Conservation (phyloP, 2,113 vertebrate species). For the Bambusicola thoracicus region DNA sequence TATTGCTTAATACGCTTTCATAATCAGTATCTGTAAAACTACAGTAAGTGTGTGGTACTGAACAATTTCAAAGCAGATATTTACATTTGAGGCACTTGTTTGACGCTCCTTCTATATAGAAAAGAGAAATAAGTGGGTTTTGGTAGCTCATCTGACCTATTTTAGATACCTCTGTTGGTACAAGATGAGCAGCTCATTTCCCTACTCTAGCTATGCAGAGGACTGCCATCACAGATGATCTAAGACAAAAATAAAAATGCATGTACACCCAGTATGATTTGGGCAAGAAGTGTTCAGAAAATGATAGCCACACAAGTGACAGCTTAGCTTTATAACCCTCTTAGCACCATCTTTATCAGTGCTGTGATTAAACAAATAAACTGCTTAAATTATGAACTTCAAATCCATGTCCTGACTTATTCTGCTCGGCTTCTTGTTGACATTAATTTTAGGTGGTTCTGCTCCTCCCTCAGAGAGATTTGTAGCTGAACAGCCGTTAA, state of each 20-base stretch:
- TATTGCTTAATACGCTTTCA: background rate
- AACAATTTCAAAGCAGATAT: background rate
- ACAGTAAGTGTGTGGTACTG: background rate
- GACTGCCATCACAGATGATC: background rate
- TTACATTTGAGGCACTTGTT: background rate
- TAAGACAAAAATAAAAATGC: background rate
- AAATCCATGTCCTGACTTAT: background rate
- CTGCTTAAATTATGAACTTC: background rate
- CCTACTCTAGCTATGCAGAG: background rate
- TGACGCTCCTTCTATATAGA: background rate
- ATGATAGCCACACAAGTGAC: fast-evolving
- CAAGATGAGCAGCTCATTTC: background rate
- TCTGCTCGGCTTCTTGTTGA: background rate
- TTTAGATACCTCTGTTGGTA: background rate
- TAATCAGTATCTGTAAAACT: background rate
- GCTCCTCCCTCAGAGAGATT: background rate
- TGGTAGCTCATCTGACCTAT: background rate
- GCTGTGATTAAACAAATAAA: background rate
- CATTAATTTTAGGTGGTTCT: background rate
- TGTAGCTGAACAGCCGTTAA: background rate
- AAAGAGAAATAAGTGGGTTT: background rate
- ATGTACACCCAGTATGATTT: background rate
- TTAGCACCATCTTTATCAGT: background rate
- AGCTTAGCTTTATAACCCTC: background rate
- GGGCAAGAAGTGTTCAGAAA: background rate